Percentiles rank a stretch among this genome's conserved stretches.
Conservation (phyloP, 2,113 vertebrate species). For the Grus americana region DNA sequence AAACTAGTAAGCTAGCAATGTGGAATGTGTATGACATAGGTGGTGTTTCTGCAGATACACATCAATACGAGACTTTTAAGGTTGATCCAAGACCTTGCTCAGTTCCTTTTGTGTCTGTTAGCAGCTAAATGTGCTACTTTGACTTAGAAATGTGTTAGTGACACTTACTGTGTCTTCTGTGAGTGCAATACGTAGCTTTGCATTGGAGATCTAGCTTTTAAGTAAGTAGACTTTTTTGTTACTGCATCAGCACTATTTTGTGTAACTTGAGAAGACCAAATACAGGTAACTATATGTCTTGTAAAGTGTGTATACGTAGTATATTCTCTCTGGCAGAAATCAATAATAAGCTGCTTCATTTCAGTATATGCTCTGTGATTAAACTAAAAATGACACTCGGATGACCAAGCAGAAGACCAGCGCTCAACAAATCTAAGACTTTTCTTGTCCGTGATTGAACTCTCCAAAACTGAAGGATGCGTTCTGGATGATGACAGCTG, state of each 20-base stretch:
- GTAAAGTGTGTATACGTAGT: not conserved
- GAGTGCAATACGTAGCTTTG: not conserved
- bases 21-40: not conserved
- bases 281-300: not conserved
- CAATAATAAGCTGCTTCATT: constrained; percentile 1
- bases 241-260: not conserved
- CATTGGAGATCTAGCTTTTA: not conserved
- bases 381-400: not conserved
- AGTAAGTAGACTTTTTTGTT: not conserved
- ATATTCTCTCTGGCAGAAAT: not conserved
- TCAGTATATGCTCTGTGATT: constrained; percentile 8
- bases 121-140: not conserved
- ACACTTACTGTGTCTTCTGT: not conserved
- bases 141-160: not conserved
- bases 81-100: not conserved
- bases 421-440: not conserved
- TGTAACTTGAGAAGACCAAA: not conserved
- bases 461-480: not conserved
- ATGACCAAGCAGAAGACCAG: not conserved
- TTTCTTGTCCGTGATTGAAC: fast-evolving
- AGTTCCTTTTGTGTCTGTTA: not conserved
- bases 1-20: not conserved
- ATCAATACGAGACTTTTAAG: not conserved
- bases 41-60: not conserved
- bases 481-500: not conserved